Evolutionary conservation across 2,113 vertebrate species (phyloP).

Genomic region (Lophura nycthemera): DNA sequence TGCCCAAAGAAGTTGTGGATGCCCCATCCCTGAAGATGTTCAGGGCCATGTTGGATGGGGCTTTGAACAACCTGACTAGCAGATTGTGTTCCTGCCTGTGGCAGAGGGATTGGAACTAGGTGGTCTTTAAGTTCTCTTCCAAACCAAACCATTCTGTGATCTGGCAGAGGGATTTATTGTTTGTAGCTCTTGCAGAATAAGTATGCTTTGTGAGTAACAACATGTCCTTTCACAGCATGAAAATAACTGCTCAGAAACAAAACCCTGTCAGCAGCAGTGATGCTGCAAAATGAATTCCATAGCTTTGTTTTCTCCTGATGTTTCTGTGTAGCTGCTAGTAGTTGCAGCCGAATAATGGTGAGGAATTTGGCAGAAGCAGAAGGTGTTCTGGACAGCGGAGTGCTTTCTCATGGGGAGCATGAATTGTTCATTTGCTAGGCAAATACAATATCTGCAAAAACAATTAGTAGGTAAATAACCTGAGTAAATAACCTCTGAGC

Average conservation of each 20-base stretch:
- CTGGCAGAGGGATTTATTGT: constrained; percentile 25
- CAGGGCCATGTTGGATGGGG: neutral
- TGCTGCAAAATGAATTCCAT: neutral
- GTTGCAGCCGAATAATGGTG: neutral
- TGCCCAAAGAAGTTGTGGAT: neutral
- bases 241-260: constrained; percentile 19
- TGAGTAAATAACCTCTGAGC: neutral
- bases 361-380: neutral
- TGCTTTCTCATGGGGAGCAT: neutral
- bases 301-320: neutral
- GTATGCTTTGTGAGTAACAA: constrained; percentile 21
- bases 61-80: neutral
- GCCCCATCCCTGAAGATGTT: neutral
- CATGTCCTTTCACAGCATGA: constrained; percentile 9
- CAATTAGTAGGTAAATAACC: neutral
- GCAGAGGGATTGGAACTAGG: neutral
- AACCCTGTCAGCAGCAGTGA: neutral
- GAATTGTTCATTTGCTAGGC: neutral
- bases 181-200: constrained; percentile 24
- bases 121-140: neutral
- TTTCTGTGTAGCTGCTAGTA: neutral
- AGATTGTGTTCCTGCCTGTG: neutral
- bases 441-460: neutral
- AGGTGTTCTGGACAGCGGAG: neutral
- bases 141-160: neutral